Conservation (phyloP, 2,113 vertebrate genomes). For the Tachysurus vachellii region DNA sequence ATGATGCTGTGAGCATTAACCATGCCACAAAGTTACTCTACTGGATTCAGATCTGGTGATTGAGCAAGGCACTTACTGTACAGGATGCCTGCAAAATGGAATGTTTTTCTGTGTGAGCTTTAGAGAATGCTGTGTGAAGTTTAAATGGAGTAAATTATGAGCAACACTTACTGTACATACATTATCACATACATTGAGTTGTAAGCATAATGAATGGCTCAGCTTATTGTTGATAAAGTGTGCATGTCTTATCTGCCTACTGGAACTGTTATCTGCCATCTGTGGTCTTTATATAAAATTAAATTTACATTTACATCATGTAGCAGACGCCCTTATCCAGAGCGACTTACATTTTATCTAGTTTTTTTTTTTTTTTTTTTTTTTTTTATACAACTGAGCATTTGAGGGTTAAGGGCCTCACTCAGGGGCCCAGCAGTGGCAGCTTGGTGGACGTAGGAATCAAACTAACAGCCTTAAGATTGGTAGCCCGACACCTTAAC, state of each 20-base stretch:
- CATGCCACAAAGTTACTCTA: background rate
- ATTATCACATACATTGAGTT: background rate
- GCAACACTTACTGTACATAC: background rate
- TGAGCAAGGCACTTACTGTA: background rate
- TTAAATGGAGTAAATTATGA: background rate
- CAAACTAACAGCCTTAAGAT: too few relatives aligned
- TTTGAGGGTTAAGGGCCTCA: too few relatives aligned
- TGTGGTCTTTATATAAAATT: background rate
- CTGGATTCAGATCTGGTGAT: background rate
- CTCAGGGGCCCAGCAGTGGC: too few relatives aligned
- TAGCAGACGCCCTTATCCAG: too few relatives aligned
- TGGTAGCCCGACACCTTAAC: too few relatives aligned
- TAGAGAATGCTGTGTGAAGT: background rate
- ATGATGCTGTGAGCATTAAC: background rate
- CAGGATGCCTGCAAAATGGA: background rate
- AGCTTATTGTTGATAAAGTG: background rate
- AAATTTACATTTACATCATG: too few relatives aligned
- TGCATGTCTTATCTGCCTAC: background rate
- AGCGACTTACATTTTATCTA: too few relatives aligned
- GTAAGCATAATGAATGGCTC: background rate
- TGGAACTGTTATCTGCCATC: background rate
- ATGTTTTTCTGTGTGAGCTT: background rate
- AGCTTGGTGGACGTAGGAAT: too few relatives aligned
- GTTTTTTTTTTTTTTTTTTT: too few relatives aligned
- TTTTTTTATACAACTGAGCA: too few relatives aligned